Evolutionary conservation across 1,140 invertebrate species (phyloP).

Genomic region (Onthophagus taurus): DNA sequence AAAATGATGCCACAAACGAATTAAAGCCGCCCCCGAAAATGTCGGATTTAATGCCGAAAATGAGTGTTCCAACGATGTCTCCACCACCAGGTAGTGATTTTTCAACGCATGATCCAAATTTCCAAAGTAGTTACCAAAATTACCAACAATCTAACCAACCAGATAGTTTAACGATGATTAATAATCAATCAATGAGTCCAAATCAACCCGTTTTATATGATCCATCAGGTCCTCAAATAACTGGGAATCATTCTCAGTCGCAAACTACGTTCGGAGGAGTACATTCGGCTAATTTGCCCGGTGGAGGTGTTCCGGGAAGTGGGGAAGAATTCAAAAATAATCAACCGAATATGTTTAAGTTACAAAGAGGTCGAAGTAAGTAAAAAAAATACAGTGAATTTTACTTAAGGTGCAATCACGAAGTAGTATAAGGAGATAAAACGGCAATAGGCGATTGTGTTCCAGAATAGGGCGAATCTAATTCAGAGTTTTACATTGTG

Average conservation of each 20-base stretch:
- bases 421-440: too few species aligned
- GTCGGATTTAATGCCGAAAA: slow-evolving; percentile 41
- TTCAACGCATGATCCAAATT: too few species aligned
- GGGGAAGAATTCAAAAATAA: slow-evolving; percentile 36
- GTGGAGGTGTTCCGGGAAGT: slow-evolving; percentile 4
- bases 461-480: too few species aligned
- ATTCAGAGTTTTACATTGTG: too few species aligned
- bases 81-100: background rate
- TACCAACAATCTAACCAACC: background rate
- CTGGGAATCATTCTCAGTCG: slow-evolving; percentile 1
- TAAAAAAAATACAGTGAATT: too few species aligned
- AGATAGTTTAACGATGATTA: background rate
- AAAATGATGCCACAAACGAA: slow-evolving; percentile 45
- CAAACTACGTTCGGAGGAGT: slow-evolving; percentile 8
- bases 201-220: too few species aligned
- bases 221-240: too few species aligned
- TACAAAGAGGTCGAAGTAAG: slow-evolving; percentile 63
- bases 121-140: slow-evolving; percentile 7
- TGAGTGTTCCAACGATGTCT: too few species aligned
- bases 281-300: slow-evolving; percentile 20
- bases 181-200: background rate
- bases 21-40: slow-evolving; percentile 71
- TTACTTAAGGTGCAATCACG: too few species aligned
- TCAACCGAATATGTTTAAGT: slow-evolving; percentile 63
- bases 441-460: too few species aligned